Base-by-base conservation (phyloP, 1,140 invertebrate genomes). In the Theocolax elegans region DNA sequence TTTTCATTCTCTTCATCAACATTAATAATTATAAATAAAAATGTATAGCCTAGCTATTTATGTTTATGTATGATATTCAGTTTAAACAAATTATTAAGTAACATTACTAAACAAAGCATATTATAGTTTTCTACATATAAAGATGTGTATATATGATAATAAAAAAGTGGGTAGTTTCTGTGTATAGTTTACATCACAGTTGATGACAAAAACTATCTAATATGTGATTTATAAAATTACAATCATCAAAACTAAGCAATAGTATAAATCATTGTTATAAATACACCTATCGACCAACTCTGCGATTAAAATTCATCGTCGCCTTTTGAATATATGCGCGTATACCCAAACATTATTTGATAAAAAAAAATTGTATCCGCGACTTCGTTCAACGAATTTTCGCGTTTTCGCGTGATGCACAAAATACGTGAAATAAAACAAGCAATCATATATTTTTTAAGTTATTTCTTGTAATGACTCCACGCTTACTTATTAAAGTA, bases 181-280 rank as follows among this genome's bases (percentile, higher is more conserved):
- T 59, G 12, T 54, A 29, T 40, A 13, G n/a, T 58, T 21, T 46
- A 38, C 29, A 56, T 54, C 51, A 56, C 53, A 58, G 35, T 56
- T 54, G 21, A 46, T 12, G 23, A 56, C 6, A 58, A 53, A 63
- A 46, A 48, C 42, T 64, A 70, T 64, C 35, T 56, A 44, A 31
- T 70, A 63, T 38, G 23, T 10, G n/a, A 35, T 49, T 27, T 21
- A 65, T 71, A 64, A 64, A 71, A 71, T 71, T 71, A 65, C 62
- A 71, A 71, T 71, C 60, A 65, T 64, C 40, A 63, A 71, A 65
- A 65, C n/a, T 49, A 21, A 59, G 59, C 64, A 70, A 69, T 70
- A 53, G 56, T 21, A n/a, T n/a, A 62, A 42, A 60, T 68, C n/a
- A 56, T 29, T 53, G 51, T 63, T 54, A 63, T 44, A 63, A n/a